phyloP scores from a whole-genome alignment of 2,888 invertebrate species.

The Gymnocheta viridis region DNA sequence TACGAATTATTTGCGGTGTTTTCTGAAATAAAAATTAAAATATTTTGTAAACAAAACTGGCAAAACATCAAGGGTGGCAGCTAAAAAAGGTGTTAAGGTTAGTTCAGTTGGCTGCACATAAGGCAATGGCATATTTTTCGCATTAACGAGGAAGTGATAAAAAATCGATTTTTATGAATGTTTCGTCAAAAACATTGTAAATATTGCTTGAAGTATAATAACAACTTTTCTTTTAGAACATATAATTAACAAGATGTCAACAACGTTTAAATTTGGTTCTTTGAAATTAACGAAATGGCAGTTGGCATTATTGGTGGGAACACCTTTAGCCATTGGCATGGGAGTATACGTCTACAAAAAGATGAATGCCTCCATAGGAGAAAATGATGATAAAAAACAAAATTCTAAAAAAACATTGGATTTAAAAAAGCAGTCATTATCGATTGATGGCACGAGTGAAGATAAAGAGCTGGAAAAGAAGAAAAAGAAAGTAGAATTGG shows the following conservation, averaged over 20 bases:
- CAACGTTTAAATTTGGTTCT: conserved; percentile 74
- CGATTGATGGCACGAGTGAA: conserved; percentile 83
- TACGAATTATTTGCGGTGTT: background rate
- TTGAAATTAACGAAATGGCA: conserved; percentile 88
- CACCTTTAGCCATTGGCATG: conserved; percentile 91
- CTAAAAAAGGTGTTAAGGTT: conserved; percentile 22
- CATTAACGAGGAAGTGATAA: conserved; percentile 21
- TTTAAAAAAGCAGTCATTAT: conserved; percentile 84
- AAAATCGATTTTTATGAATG: conserved; percentile 50
- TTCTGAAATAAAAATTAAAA: background rate
- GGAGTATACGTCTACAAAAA: conserved; percentile 85
- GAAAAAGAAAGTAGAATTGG: conserved; percentile 76
- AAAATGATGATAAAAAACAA: background rate
- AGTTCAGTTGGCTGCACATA: conserved; percentile 4
- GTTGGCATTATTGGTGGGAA: conserved; percentile 91
- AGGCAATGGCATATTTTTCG: too few species aligned
- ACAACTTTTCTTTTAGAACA: too few species aligned
- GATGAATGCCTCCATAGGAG: background rate
- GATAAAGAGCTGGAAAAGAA: conserved; percentile 83
- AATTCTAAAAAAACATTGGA: conserved; percentile 75
- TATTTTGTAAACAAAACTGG: background rate
- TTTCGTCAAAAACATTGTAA: background rate
- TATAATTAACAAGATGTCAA: conserved; percentile 70
- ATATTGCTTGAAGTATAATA: background rate
- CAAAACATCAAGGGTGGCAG: background rate